These are phyloP conservation scores for Diloba caeruleocephala DNA, from an alignment of 2,888 invertebrate species.

Conservation along the genomic window DNA sequence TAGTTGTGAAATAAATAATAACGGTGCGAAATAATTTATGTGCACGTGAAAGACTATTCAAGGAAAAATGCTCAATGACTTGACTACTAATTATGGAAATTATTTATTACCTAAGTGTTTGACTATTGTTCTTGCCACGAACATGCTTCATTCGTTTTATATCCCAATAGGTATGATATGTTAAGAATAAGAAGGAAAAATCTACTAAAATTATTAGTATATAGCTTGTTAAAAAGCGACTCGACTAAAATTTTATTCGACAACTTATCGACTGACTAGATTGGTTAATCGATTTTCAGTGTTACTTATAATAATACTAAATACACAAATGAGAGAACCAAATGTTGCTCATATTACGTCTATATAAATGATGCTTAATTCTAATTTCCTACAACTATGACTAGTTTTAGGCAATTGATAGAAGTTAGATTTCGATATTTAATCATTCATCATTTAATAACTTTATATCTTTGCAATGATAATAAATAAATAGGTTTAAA, in stretches of 20 bases:
- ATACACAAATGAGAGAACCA: slow-evolving; percentile 58
- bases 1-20: no score
- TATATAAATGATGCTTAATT: slow-evolving; percentile 44
- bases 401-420: slow-evolving; percentile 43
- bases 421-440: slow-evolving; percentile 46
- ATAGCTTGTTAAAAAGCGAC: slow-evolving; percentile 23
- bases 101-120: slow-evolving; percentile 6
- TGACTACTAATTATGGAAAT: slow-evolving; percentile 45
- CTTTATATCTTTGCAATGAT: slow-evolving; percentile 49
- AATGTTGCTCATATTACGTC: slow-evolving; percentile 58
- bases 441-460: slow-evolving; percentile 43
- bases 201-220: slow-evolving; percentile 20
- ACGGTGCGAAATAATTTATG: no score
- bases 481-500: slow-evolving; percentile 48
- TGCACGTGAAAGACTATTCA: no score
- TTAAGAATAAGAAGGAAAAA: slow-evolving; percentile 5
- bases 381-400: slow-evolving; percentile 47
- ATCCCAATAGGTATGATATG: not conserved
- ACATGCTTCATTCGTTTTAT: not conserved
- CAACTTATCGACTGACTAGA: slow-evolving; percentile 43
- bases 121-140: not conserved
- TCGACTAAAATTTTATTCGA: slow-evolving; percentile 36
- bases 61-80: slow-evolving; percentile 44
- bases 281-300: slow-evolving; percentile 44
- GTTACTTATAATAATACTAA: slow-evolving; percentile 34